Conservation (phyloP, 2,797 vertebrate genomes). For the Lophius americanus region DNA sequence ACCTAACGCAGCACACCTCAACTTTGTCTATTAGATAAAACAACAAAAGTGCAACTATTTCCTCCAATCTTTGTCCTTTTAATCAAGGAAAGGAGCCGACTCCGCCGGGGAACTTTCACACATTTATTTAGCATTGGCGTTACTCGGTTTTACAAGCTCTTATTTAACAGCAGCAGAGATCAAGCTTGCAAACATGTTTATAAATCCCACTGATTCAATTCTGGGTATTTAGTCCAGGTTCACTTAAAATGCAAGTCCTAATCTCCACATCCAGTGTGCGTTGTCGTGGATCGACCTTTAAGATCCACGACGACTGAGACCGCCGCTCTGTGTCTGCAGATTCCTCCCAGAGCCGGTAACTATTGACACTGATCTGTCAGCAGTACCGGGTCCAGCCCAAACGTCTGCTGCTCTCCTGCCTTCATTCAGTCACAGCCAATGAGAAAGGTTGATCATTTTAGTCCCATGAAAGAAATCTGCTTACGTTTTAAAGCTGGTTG, state of each 20-base stretch:
- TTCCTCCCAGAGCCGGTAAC: conserved; percentile 24
- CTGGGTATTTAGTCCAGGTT: conserved; percentile 29
- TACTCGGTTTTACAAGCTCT: conserved; percentile 42
- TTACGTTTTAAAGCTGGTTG: conserved; percentile 30
- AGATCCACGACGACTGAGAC: neutral
- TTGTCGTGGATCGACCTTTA: conserved; percentile 46
- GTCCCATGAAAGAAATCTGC: conserved; percentile 46
- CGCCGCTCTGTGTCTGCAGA: conserved; percentile 8
- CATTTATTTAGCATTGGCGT: conserved; percentile 34
- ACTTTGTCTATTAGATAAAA: conserved; percentile 24
- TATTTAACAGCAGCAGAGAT: conserved; percentile 52
- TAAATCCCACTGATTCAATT: conserved; percentile 64
- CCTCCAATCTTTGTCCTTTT: conserved; percentile 29
- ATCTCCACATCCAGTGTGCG: conserved; percentile 28
- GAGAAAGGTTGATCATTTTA: conserved; percentile 35
- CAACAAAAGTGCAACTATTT: conserved; percentile 7
- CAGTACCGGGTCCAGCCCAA: conserved; percentile 5
- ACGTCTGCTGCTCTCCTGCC: conserved; percentile 4
- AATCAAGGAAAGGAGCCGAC: neutral
- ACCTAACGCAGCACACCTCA: conserved; percentile 1
- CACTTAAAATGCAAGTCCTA: conserved; percentile 41
- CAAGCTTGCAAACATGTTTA: conserved; percentile 39
- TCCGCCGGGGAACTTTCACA: conserved; percentile 4
- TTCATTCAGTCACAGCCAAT: conserved; percentile 32
- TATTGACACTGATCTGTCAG: conserved; percentile 45